Conservation (phyloP, 2,797 vertebrate genomes). For the Furcifer pardalis region DNA sequence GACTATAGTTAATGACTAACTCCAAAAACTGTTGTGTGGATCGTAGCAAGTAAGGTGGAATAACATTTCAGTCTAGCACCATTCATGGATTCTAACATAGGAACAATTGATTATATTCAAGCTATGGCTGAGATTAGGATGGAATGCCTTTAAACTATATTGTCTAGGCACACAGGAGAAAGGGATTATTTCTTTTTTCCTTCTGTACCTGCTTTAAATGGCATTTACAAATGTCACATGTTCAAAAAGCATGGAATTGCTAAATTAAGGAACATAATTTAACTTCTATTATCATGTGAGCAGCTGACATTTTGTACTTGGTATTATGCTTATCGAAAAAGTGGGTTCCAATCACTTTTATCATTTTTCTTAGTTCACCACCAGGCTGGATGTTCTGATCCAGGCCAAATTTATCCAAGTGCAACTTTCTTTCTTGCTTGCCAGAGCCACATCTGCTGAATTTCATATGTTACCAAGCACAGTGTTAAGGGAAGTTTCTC, state of each 20-base stretch:
- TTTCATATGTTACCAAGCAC: background rate
- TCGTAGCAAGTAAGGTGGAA: background rate
- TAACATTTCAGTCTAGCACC: background rate
- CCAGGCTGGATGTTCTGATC: no score
- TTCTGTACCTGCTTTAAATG: no score
- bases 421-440: background rate
- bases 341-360: background rate
- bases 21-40: background rate
- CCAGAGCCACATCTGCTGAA: background rate
- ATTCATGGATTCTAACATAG: background rate
- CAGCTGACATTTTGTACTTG: background rate
- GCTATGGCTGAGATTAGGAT: background rate
- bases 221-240: background rate
- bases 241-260: background rate
- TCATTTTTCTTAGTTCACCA: no score
- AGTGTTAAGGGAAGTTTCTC: background rate
- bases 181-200: no score
- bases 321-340: background rate
- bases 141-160: background rate
- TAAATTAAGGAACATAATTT: background rate
- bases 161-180: background rate
- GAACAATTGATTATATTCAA: background rate
- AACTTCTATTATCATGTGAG: background rate
- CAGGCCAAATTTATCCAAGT: no score
- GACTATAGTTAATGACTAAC: background rate